Conservation (phyloP, 2,888 invertebrate species). For the Ormyrus labotus region DNA sequence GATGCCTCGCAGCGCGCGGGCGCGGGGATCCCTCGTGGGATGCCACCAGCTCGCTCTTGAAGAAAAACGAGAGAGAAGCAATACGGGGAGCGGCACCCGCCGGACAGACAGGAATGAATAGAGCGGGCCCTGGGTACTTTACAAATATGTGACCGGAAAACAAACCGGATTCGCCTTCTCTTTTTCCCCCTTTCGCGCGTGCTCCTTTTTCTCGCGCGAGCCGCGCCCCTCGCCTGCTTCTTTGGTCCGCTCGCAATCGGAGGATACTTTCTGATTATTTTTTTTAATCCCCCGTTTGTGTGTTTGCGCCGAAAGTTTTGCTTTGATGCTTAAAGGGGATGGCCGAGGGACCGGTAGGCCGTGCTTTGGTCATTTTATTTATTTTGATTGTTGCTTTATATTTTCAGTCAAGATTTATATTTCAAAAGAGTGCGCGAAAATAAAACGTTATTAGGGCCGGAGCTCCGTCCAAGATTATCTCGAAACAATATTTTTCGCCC, state of each 20-base stretch:
- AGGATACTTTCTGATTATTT: conserved; percentile 16
- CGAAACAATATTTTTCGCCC: no score
- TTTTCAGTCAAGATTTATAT: no score
- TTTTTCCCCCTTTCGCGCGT: not conserved
- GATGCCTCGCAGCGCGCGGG: conserved; percentile 32
- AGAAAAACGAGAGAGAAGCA: conserved; percentile 22
- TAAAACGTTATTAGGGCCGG: no score
- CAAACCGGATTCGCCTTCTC: conserved; percentile 62
- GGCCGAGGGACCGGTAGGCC: no score
- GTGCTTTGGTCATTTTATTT: not conserved
- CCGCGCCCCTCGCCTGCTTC: not conserved
- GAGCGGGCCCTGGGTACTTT: conserved; percentile 70
- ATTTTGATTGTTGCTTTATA: no score
- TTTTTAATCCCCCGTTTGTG: not conserved
- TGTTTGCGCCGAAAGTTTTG: not conserved
- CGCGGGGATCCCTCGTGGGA: conserved; percentile 32
- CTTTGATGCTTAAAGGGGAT: not conserved
- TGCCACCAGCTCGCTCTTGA: not conserved
- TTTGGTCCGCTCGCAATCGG: conserved; percentile 4
- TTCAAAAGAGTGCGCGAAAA: no score
- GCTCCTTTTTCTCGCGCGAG: conserved; percentile 1
- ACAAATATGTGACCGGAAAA: conserved; percentile 74
- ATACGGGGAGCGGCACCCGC: conserved; percentile 25
- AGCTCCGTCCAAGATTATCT: no score
- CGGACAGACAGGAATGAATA: conserved; percentile 70